Conservation (phyloP, 2,888 invertebrate genomes). For the Phlogophora meticulosa region DNA sequence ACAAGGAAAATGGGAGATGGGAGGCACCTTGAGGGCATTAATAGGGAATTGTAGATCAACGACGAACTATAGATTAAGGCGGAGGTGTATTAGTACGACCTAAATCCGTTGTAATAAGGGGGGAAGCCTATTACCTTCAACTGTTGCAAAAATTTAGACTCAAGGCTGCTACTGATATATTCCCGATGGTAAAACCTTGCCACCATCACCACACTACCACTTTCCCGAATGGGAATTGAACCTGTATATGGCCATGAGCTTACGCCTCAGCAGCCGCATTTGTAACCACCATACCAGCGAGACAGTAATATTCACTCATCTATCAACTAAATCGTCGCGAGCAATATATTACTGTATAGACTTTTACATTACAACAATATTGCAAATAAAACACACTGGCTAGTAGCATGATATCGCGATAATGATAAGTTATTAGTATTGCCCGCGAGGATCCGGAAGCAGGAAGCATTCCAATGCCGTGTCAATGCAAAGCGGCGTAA, state of each 20-base stretch:
- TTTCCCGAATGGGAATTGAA: background rate
- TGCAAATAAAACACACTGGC: conserved; percentile 31
- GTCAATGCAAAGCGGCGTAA: conserved; percentile 72
- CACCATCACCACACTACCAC: too few relatives aligned
- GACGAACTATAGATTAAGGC: too few relatives aligned
- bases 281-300: background rate
- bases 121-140: background rate
- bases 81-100: too few relatives aligned
- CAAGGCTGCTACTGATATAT: background rate
- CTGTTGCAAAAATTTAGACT: background rate
- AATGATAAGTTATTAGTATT: conserved; percentile 82
- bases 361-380: conserved; percentile 19
- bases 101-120: too few relatives aligned
- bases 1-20: conserved; percentile 39
- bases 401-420: conserved; percentile 60
- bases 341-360: background rate
- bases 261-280: background rate
- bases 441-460: conserved; percentile 83
- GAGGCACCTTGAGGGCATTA: background rate
- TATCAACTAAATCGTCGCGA: background rate
- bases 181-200: background rate
- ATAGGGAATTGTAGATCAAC: background rate
- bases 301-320: background rate
- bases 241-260: too few relatives aligned
- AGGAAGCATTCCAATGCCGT: conserved; percentile 84